Base-by-base conservation (phyloP, 2,888 invertebrate genomes). In the Nezara viridula region DNA sequence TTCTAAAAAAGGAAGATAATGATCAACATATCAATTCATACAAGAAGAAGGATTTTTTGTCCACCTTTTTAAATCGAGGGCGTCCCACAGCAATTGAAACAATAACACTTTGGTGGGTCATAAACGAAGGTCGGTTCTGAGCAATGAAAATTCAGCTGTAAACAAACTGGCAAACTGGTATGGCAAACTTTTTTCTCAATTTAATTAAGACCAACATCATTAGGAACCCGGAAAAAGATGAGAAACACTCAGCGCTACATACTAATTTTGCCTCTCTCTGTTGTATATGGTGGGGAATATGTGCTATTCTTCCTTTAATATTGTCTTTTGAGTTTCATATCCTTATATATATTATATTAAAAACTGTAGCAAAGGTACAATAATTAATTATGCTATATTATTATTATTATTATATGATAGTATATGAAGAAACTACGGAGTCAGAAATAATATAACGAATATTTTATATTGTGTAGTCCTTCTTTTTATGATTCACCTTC, bases 191-290 rank as follows among this genome's bases (percentile, higher is more conserved):
- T 87, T 87, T 44, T 44, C 87, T 66, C 47, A 73, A 87, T 87
- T 87, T 49, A 87, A 87, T 87, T 87, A 87, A 87, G 87, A 87
- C 44, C 44, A 44, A n/a, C 81, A 44, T 40, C 44, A 44, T 81
- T 81, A 81, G 24, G 81, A 81, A 81, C 9, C 44, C 21, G 40
- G 81, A 37, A 44, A 40, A 81, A 81, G 81, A 81, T 81, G 19
- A 14, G 44, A 44, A 81, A 44, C 44, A n/a, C 81, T 81, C 5
- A 81, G 14, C 24, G n/a, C 81, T 81, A 81, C 81, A 81, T n/a
- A 77, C 44, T 44, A 27, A 32, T 66, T 55, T 16, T 32, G 1
- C 66, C 32, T 2, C 19, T 19, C 0, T 24, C 6, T 19, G 32
- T 19, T 32, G 19, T 66, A 24, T 66, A 60, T 32, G 60, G 27